Evolutionary conservation across 2,113 vertebrate genomes (phyloP), one percentile per base, ranked within the genome.

Genomic region (Pluvialis apricaria): DNA sequence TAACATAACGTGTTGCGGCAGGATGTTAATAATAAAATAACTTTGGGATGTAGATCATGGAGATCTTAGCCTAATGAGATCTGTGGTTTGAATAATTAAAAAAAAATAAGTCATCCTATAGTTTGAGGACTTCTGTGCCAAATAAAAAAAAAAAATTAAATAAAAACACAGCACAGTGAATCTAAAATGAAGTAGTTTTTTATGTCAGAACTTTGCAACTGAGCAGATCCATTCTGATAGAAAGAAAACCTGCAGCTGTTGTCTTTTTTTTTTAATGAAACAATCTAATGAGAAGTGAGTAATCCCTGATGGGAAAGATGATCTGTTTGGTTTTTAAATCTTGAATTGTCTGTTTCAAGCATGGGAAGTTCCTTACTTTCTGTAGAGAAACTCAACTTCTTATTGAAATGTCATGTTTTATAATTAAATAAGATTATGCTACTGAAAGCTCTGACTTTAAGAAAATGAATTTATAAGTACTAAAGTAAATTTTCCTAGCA

Each of bases 371-470:
- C 71, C 47, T 76, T 80, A 90, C 79, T 47, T 77, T 76, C 71
- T 70, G 58, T 28, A 72, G 79, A 90, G 69, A 78, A 94, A 78
- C 83, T 91, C 34, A 70, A 47, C 75, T 91, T 86, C 66, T 73
- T 91, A 73, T 44, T 95, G 72, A 94, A 92, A 86, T 91, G 40
- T 42, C 72, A 83, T 88, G 83, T 83, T 88, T 89, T 62, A 19
- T 96, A 91, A 95, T 94, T 96, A 92, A 94, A 83, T 77, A 86
- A 84, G 70, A 92, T 82, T 68, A 93, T 76, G 85, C 45, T 72
- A 10, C 70, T 60, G 70, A 82, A 87, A 92, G 66, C 70, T 87
- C 73, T 54, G 69, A 45, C 77, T 95, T 84, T 32, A 85, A 82
- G 70, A 82, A 91, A 73, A 86, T 77, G 19, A 77, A 72, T 88